Percentiles rank a stretch among this genome's conserved stretches.
Evolutionary conservation across 1,140 invertebrate genomes (phyloP).

Genomic region (Tachypleus tridentatus): DNA sequence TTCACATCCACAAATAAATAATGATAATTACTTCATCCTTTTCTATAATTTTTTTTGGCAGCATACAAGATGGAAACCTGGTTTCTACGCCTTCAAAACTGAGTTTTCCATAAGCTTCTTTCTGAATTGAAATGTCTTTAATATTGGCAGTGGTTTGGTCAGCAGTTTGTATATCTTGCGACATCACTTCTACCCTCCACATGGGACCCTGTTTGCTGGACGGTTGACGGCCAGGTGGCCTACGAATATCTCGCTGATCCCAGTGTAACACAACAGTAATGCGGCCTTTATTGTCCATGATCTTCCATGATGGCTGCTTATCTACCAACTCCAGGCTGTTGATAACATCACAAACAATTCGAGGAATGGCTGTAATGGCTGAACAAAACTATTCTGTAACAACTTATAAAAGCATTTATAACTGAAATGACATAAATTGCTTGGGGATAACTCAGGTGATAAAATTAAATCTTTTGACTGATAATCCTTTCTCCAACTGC

Average conservation of each 20-base stretch:
- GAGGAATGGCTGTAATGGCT: conserved; percentile 84
- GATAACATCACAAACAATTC: conserved; percentile 92
- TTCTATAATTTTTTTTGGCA: conserved; percentile 6
- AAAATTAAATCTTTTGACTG: too few relatives aligned
- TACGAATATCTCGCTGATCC: conserved; percentile 49
- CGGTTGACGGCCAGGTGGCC: conserved; percentile 15
- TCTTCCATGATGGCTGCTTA: conserved; percentile 91
- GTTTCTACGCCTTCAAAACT: conserved; percentile 20
- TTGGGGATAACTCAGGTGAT: too few relatives aligned
- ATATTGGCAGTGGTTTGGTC: background rate
- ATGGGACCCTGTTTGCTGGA: conserved; percentile 7
- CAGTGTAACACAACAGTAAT: conserved; percentile 86
- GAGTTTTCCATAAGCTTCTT: conserved; percentile 22
- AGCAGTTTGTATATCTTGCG: conserved; percentile 13
- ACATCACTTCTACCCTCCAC: conserved; percentile 20
- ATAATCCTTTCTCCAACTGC: too few relatives aligned
- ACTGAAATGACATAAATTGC: too few relatives aligned
- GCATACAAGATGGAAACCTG: conserved; percentile 16
- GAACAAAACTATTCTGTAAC: background rate
- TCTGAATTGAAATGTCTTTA: background rate
- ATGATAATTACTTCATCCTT: conserved; percentile 42
- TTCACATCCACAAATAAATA: conserved; percentile 57
- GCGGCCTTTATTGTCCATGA: conserved; percentile 89
- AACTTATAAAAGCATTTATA: too few relatives aligned
- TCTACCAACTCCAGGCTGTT: conserved; percentile 83